These are phyloP conservation scores for Tapirus terrestris DNA, from an alignment of 2,113 vertebrate species.

Conservation along the genomic window DNA sequence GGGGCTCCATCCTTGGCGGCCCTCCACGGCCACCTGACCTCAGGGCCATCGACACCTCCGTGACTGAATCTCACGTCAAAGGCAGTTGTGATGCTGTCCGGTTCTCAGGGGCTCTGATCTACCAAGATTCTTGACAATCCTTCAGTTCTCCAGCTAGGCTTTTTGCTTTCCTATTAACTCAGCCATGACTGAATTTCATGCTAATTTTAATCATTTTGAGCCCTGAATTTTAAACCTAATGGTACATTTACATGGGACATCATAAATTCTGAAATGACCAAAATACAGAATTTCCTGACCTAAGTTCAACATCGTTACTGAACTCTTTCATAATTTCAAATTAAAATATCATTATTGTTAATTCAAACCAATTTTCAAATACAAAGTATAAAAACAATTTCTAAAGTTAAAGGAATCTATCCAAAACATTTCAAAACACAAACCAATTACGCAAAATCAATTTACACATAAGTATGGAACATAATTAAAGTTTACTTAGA, in stretches of 20 bases:
- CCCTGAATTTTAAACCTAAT: not conserved
- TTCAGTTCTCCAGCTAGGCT: not conserved
- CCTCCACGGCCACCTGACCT: not conserved
- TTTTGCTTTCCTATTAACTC: not conserved
- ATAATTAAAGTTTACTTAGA: constrained; percentile 79
- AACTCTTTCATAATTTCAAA: not conserved
- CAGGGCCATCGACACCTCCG: not conserved
- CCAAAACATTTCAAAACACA: constrained; percentile 63
- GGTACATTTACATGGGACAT: not conserved
- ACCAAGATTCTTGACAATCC: not conserved
- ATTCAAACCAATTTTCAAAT: constrained; percentile 56
- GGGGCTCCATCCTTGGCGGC: accelerated
- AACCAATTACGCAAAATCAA: constrained; percentile 74
- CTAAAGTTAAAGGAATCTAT: constrained; percentile 54
- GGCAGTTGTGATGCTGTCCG: no score
- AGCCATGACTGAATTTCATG: not conserved
- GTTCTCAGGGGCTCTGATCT: not conserved
- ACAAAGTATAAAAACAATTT: constrained; percentile 44
- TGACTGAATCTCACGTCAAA: not conserved
- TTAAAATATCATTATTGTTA: constrained; percentile 54
- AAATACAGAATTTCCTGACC: constrained; percentile 26
- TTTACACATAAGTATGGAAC: constrained; percentile 48
- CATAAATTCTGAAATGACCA: not conserved
- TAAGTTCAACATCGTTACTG: not conserved
- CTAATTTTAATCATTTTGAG: not conserved